These are phyloP conservation scores for Novumbra hubbsi DNA, from an alignment of 2,797 vertebrate genomes.

Conservation along the genomic window DNA sequence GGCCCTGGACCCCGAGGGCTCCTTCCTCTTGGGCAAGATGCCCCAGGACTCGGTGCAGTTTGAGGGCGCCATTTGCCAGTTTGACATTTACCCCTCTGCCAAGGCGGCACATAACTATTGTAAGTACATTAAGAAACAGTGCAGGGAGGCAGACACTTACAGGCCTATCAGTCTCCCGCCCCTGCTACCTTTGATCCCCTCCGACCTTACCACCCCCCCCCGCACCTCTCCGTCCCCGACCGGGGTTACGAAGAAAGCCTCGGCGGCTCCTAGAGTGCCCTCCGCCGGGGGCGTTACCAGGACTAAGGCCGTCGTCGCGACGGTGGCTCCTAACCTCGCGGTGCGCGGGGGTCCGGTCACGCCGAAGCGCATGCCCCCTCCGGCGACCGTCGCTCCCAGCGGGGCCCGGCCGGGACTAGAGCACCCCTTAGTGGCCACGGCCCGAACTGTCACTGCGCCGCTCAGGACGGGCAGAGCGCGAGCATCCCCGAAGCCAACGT, in stretches of 20 bases:
- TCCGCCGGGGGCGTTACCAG: slow-evolving; percentile 37
- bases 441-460: slow-evolving; percentile 52
- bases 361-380: slow-evolving; percentile 33
- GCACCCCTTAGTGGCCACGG: slow-evolving; percentile 42
- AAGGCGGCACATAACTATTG: slow-evolving; percentile 97
- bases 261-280: slow-evolving; percentile 48
- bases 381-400: slow-evolving; percentile 29
- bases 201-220: slow-evolving; percentile 61
- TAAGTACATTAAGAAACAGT: slow-evolving; percentile 94
- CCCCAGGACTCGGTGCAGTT: slow-evolving; percentile 87
- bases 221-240: slow-evolving; percentile 40
- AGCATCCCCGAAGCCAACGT: slow-evolving; percentile 41
- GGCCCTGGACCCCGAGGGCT: slow-evolving; percentile 83
- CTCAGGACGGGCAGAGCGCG: slow-evolving; percentile 43
- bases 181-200: slow-evolving; percentile 76
- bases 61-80: slow-evolving; percentile 96
- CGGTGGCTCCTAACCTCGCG: slow-evolving; percentile 43
- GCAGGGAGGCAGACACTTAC: slow-evolving; percentile 86
- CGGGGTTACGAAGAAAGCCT: slow-evolving; percentile 55
- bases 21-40: slow-evolving; percentile 91
- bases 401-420: slow-evolving; percentile 51
- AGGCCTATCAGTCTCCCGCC: slow-evolving; percentile 76
- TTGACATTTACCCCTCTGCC: slow-evolving; percentile 92
- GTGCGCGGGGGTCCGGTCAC: slow-evolving; percentile 25
- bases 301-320: slow-evolving; percentile 41